Evolutionary conservation across 2,888 invertebrate species (phyloP), one percentile per base, ranked within the genome.

Genomic region (Hipparchia sbordonii): DNA sequence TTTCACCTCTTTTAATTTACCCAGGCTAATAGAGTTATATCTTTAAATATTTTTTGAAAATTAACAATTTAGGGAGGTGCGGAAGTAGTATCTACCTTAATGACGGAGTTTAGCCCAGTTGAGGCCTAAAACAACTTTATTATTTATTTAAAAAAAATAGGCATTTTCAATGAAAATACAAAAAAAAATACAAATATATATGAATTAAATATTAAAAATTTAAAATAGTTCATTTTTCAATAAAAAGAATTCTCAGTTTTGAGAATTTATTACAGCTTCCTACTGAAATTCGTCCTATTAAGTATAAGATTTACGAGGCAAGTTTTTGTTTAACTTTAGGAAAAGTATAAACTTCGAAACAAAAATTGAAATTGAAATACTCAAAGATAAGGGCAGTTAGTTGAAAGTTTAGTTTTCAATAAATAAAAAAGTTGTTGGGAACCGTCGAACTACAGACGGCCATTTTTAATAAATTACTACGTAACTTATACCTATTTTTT

Each of bases 231-330:
- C 13, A 13, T 57, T 57, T 7, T 54, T 57, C 13, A 57, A 23
- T 57, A 8, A 57, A 57, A 23, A 57, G 7, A 23, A 13, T 57
- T 57, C 12, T 10, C 23, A 8, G 13, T 57, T 57, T 57, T 23
- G 13, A 57, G 23, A 23, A 57, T 57, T 57, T 57, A 57, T 57
- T 23, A 3, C 7, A 57, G 8, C 23, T 6, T 23, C 8, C 48
- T 48, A 48, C 13, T 57, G 13, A 6, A 12, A 12, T 52, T 12
- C 12, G 10, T 12, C 12, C 12, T 52, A 23, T 57, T 13, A 57
- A 57, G 62, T 13, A 62, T 13, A 10, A 48, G 62, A 62, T 62
- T 62, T 62, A 62, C 48, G 46, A 13, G 62, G 45, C 7, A 62
- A 62, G 46, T 60, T 62, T 62, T 62, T 62, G n/a, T 62, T 62